Conservation (phyloP, 2,797 vertebrate genomes). For the Eidolon dupreanum region DNA sequence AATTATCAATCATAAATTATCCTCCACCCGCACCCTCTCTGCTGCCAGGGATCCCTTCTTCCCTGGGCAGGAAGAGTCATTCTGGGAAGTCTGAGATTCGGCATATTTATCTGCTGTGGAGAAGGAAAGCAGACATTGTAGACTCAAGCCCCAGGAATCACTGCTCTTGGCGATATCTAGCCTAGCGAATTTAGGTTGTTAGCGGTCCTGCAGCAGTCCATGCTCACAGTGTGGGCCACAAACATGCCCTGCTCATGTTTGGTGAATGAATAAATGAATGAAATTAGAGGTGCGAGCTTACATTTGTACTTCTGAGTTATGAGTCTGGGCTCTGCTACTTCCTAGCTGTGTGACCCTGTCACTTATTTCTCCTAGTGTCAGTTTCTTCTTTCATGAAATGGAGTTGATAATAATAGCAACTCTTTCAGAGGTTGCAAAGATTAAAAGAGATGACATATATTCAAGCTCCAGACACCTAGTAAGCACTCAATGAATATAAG, state of each 20-base stretch:
- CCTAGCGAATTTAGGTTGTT: not conserved
- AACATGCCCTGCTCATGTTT: not conserved
- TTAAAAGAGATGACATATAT: accelerated
- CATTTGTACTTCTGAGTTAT: not conserved
- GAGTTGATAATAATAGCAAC: not conserved
- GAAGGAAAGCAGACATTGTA: accelerated
- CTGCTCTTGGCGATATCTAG: accelerated
- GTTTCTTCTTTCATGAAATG: not conserved
- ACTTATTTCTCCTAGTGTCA: not conserved
- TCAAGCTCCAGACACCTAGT: not conserved
- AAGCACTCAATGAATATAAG: not conserved
- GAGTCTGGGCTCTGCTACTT: not conserved
- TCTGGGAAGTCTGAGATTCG: not conserved
- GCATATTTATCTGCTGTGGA: not conserved
- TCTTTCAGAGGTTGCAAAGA: not conserved
- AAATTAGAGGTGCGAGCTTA: not conserved
- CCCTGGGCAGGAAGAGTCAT: not conserved
- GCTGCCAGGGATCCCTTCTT: not conserved
- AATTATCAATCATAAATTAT: conserved; percentile 61
- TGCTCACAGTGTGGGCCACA: not conserved
- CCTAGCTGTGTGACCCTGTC: not conserved
- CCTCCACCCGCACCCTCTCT: not conserved
- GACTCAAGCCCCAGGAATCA: not conserved
- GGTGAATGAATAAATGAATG: not conserved
- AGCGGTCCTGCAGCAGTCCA: not conserved